Evolutionary conservation across 1,140 invertebrate species (phyloP).

Genomic region (Gryon sp.): DNA sequence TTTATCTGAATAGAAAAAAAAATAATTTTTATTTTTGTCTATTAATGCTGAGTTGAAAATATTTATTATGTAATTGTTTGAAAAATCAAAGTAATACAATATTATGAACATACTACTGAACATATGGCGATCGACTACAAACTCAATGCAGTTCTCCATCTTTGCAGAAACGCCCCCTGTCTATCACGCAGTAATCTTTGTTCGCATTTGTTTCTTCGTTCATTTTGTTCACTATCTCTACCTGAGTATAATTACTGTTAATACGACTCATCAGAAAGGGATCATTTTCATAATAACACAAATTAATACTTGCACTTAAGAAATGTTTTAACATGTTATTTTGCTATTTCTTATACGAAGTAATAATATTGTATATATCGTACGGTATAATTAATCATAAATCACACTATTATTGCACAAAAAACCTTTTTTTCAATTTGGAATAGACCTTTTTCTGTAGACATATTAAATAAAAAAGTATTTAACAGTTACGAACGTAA

Average conservation of each 20-base stretch:
- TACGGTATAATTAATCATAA: constrained; percentile 17
- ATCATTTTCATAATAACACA: constrained; percentile 56
- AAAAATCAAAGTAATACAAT: constrained; percentile 39
- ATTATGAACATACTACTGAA: constrained; percentile 43
- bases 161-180: constrained; percentile 76
- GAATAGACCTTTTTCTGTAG: too few relatives aligned
- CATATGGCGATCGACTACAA: constrained; percentile 70
- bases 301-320: constrained; percentile 45
- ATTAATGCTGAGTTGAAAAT: too few relatives aligned
- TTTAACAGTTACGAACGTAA: too few relatives aligned
- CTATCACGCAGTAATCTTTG: constrained; percentile 76
- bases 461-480: too few relatives aligned
- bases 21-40: too few relatives aligned
- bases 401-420: background rate
- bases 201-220: constrained; percentile 69
- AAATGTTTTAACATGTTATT: constrained; percentile 21
- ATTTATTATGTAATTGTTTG: too few relatives aligned
- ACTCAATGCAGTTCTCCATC: constrained; percentile 69
- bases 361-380: constrained; percentile 2
- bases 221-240: constrained; percentile 63
- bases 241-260: constrained; percentile 73
- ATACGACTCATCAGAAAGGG: constrained; percentile 63
- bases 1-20: too few relatives aligned
- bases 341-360: constrained; percentile 4
- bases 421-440: too few relatives aligned